phyloP scores from a whole-genome alignment of 2,113 vertebrate genomes.

The Heliornis fulica region DNA sequence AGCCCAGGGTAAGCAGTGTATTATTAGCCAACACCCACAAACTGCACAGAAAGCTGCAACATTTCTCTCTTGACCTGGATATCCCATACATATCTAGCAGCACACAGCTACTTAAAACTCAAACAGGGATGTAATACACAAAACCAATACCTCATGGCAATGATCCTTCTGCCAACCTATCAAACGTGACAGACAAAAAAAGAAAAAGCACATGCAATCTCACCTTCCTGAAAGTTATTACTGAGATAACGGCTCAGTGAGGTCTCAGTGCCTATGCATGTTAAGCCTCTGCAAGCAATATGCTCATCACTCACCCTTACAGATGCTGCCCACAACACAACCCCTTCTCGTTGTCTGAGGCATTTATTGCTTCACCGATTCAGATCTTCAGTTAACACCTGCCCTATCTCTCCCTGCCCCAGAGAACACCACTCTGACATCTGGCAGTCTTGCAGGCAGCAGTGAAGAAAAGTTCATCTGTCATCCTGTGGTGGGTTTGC shows the following conservation, averaged over 20 bases:
- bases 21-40: not conserved
- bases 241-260: not conserved
- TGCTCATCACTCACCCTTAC: not conserved
- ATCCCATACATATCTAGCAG: not conserved
- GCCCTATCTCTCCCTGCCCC: not conserved
- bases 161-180: not conserved
- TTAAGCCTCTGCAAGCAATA: not conserved
- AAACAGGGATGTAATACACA: not conserved
- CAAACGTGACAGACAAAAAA: not conserved
- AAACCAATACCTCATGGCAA: not conserved
- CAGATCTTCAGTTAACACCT: constrained; percentile 41
- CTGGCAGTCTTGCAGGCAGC: not conserved
- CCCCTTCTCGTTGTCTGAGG: not conserved
- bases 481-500: too few relatives aligned
- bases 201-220: not conserved
- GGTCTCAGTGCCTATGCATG: not conserved
- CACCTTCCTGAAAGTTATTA: not conserved
- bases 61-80: not conserved
- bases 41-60: not conserved
- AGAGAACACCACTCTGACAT: not conserved
- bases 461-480: not conserved
- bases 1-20: not conserved
- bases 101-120: not conserved
- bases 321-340: not conserved
- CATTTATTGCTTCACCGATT: constrained; percentile 29